These are phyloP conservation scores for Lethrus apterus DNA, from an alignment of 1,140 invertebrate genomes.

Conservation along the genomic window DNA sequence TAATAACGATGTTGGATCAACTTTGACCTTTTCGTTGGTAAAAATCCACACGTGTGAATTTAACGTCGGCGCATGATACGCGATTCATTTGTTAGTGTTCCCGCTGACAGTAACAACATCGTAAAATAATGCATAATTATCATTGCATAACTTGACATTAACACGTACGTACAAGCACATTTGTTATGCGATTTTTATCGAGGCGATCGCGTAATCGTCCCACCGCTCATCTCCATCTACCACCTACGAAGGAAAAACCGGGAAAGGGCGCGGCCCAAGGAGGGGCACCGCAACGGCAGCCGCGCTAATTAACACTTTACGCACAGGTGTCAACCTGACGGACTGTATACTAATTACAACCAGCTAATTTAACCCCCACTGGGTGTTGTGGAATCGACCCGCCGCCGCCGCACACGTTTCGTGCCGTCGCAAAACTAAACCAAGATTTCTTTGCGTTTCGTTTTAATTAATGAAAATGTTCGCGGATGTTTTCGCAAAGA, in stretches of 20 bases:
- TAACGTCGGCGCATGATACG: too few relatives aligned
- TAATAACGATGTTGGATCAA: too few relatives aligned
- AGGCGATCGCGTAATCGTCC: constrained; percentile 9
- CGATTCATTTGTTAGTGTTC: too few relatives aligned
- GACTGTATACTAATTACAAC: constrained; percentile 21
- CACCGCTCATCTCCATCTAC: constrained; percentile 8
- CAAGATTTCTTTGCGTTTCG: too few relatives aligned
- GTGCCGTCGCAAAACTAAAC: too few relatives aligned
- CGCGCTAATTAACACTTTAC: constrained; percentile 22
- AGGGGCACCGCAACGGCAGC: constrained; percentile 5
- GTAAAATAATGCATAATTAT: constrained; percentile 4
- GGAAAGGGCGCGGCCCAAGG: constrained; percentile 4
- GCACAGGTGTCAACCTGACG: constrained; percentile 24
- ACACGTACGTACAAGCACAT: constrained; percentile 6
- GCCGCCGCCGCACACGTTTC: too few relatives aligned
- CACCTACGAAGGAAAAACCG: constrained; percentile 18
- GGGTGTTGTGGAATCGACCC: constrained; percentile 6
- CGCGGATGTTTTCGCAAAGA: too few relatives aligned
- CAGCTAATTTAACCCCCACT: constrained; percentile 17
- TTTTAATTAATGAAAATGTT: too few relatives aligned
- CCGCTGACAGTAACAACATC: constrained; percentile 3
- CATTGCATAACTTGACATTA: constrained; percentile 9
- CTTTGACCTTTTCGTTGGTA: too few relatives aligned
- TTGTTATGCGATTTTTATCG: constrained; percentile 11
- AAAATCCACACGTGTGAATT: too few relatives aligned